Percentiles rank a stretch among this genome's conserved stretches.
phyloP scores from a whole-genome alignment of 2,797 vertebrate genomes.

The Notolabrus celidotus region DNA sequence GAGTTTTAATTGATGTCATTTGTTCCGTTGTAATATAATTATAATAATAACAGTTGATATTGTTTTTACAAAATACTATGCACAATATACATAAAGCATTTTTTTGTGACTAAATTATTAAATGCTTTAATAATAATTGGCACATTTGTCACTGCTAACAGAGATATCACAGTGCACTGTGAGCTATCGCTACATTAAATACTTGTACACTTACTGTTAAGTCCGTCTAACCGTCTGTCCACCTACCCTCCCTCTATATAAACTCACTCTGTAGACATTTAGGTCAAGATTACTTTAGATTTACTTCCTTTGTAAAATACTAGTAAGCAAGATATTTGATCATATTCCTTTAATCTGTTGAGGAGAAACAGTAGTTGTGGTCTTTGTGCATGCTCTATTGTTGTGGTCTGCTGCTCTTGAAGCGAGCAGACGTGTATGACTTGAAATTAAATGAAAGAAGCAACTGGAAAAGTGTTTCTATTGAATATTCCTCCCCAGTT shows the following conservation, averaged over 20 bases:
- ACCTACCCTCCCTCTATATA: conserved; percentile 35
- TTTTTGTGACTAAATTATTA: conserved; percentile 86
- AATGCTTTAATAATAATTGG: conserved; percentile 92
- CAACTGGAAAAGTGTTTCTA: conserved; percentile 22
- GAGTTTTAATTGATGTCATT: conserved; percentile 80
- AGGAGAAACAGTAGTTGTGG: conserved; percentile 79
- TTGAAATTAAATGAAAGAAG: conserved; percentile 48
- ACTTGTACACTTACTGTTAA: conserved; percentile 81
- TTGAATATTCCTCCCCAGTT: conserved; percentile 29
- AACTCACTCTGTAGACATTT: conserved; percentile 39
- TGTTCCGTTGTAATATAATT: conserved; percentile 68
- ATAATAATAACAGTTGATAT: conserved; percentile 76
- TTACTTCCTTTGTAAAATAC: conserved; percentile 66
- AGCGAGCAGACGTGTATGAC: conserved; percentile 42
- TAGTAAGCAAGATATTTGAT: conserved; percentile 71
- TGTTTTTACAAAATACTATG: conserved; percentile 90
- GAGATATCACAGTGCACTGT: conserved; percentile 87
- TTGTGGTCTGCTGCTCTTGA: conserved; percentile 29
- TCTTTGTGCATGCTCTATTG: conserved; percentile 81
- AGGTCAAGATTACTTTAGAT: conserved; percentile 44
- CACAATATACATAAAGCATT: conserved; percentile 92
- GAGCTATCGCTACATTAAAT: conserved; percentile 90
- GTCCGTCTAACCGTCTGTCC: conserved; percentile 43
- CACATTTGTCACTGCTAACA: conserved; percentile 91
- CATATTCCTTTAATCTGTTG: conserved; percentile 50